Base-by-base conservation (phyloP, 2,113 vertebrate genomes). In the Nothocercus julius region DNA sequence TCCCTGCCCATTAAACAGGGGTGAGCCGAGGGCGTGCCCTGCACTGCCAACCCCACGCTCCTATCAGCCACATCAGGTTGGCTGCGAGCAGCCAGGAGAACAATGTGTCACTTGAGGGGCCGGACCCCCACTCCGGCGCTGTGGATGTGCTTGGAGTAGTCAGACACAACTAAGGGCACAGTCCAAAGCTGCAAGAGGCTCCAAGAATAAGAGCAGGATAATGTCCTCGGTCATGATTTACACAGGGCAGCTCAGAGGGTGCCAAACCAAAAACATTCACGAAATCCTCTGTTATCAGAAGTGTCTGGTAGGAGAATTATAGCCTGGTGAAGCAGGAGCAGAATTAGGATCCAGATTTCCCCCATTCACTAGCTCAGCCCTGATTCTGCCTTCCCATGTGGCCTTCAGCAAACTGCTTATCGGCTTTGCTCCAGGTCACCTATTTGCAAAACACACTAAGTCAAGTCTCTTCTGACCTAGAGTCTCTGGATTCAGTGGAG, bases 321-420 rank as follows among this genome's bases (percentile, higher is more conserved):
- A 70, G 6, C 49, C 51, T 86, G 34, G 21, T 78, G 42, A 47
- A 1, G 3, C 5, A 58, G 63, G 18, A 87, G 30, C 19, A 68
- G 42, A 56, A 28, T 1, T 28, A 4, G 28, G 32, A 49, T 17
- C 22, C 45, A 68, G 22, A 68, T 59, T 82, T 47, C 36, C 18
- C n/a, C 2, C 25, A 0, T 1, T 0, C 32, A 25, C 9, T 67
- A 56, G 27, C 54, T 64, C 1, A 1, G 27, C 38, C 85, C 27
- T 32, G 85, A 2, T 6, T 59, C 77, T 88, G 53, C 44, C 66
- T 90, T 94, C 73, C 63, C 83, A 53, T 77, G 88, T 95, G 83
- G 85, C 49, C 62, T 84, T 86, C 90, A 70, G 73, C 87, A 93
- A 94, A 89, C 70, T 78, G 78, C 38, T 54, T 90, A 78, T 22